Percentiles rank a stretch among this genome's conserved stretches.
Evolutionary conservation across 2,888 invertebrate species (phyloP).

Genomic region (Cataglyphis livida): DNA sequence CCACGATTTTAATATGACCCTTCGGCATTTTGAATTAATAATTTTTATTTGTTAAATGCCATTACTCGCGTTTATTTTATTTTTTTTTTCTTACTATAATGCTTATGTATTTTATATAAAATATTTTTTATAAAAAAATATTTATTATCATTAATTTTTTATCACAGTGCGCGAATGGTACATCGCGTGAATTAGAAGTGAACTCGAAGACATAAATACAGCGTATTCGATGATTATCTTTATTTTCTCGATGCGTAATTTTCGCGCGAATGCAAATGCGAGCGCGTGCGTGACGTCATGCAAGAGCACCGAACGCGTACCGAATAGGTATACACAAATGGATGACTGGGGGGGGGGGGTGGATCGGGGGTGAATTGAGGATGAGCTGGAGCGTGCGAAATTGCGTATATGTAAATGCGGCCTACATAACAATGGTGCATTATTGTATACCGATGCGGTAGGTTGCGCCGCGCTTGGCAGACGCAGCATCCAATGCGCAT

Average conservation of each 20-base stretch:
- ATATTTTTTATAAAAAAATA: neutral
- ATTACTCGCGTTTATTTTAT: neutral
- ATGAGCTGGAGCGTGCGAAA: slow-evolving; percentile 39
- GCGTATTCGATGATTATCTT: slow-evolving; percentile 36
- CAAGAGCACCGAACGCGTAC: slow-evolving; percentile 30
- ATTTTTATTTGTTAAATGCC: neutral
- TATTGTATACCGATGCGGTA: slow-evolving; percentile 54
- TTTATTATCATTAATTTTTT: slow-evolving; percentile 8
- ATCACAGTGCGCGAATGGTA: neutral
- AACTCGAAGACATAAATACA: neutral
- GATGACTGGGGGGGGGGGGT: neutral
- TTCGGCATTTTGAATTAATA: slow-evolving; percentile 12
- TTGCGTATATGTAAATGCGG: slow-evolving; percentile 67
- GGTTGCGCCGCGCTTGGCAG: slow-evolving; percentile 28
- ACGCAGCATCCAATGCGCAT: slow-evolving; percentile 30
- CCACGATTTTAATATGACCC: neutral
- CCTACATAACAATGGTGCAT: slow-evolving; percentile 64
- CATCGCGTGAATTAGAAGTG: neutral
- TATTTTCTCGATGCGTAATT: slow-evolving; percentile 26
- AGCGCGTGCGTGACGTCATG: slow-evolving; percentile 35
- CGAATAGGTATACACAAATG: neutral
- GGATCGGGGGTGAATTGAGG: neutral
- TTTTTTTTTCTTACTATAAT: slow-evolving; percentile 4
- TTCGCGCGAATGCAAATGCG: slow-evolving; percentile 43
- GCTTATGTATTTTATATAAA: neutral